A percentile compares a stretch with the other conserved stretches of the same genome.
These are phyloP conservation scores for Empidonax alnorum DNA, from an alignment of 2,113 vertebrate genomes.

Conservation along the genomic window DNA sequence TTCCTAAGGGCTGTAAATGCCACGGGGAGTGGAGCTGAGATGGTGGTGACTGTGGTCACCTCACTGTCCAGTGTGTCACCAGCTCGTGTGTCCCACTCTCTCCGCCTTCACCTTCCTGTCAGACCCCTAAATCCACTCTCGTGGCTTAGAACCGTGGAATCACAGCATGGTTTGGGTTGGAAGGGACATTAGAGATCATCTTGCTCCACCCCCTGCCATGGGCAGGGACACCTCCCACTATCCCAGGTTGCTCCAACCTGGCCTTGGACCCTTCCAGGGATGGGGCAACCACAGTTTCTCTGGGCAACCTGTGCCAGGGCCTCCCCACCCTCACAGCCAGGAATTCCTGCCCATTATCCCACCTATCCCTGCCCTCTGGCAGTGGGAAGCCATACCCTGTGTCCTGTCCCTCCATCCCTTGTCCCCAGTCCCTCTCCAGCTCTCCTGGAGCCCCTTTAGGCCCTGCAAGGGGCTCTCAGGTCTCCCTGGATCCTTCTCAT, in stretches of 20 bases:
- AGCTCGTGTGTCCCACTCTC: rapidly evolving
- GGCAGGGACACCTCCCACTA: not conserved
- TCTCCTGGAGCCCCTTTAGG: not conserved
- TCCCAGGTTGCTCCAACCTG: not conserved
- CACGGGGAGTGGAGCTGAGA: rapidly evolving
- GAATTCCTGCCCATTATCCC: not conserved
- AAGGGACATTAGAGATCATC: not conserved
- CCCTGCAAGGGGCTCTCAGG: not conserved
- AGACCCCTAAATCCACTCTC: rapidly evolving
- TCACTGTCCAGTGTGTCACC: rapidly evolving
- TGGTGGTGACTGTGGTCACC: not conserved
- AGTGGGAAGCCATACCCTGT: not conserved
- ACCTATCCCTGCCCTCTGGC: not conserved
- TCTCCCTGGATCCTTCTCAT: not conserved
- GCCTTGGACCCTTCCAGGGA: not conserved
- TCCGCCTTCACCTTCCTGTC: not conserved
- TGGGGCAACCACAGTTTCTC: not conserved
- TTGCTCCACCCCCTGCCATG: rapidly evolving
- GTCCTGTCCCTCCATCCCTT: not conserved
- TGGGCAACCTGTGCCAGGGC: not conserved
- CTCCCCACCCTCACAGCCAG: not conserved
- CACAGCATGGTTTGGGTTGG: not conserved
- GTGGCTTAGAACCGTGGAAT: rapidly evolving
- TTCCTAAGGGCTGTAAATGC: rapidly evolving
- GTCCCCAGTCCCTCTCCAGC: not conserved